phyloP scores from a whole-genome alignment of 1,140 invertebrate genomes.

The Zophobas morio region DNA sequence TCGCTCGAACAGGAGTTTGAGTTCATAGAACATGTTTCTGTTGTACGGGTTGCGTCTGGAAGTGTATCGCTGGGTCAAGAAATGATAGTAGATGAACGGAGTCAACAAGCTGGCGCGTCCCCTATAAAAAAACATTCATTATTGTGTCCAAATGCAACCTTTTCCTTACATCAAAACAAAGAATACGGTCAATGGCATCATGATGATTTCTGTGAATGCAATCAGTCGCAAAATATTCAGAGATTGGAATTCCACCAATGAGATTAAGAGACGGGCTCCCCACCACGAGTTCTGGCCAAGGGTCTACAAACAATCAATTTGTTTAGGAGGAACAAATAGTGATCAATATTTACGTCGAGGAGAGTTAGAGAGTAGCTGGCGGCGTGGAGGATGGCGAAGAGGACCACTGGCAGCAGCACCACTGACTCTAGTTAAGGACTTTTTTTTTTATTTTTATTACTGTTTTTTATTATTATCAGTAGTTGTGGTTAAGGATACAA shows the following conservation, averaged over 20 bases:
- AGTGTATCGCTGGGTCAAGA: conserved; percentile 88
- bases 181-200: conserved; percentile 89
- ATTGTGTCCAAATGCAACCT: conserved; percentile 5
- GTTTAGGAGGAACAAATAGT: conserved; percentile 13
- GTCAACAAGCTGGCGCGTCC: conserved; percentile 88
- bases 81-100: conserved; percentile 96
- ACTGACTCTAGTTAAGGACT: conserved; percentile 76
- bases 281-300: conserved; percentile 91
- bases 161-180: conserved; percentile 89
- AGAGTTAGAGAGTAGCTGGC: conserved; percentile 90
- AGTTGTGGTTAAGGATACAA: conserved; percentile 78
- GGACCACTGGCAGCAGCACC: conserved; percentile 88
- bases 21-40: conserved; percentile 88
- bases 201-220: conserved; percentile 91
- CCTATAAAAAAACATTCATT: conserved; percentile 72
- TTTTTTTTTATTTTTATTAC: conserved; percentile 49
- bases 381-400: conserved; percentile 93
- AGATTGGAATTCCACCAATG: conserved; percentile 89
- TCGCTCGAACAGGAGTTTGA: conserved; percentile 76
- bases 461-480: conserved; percentile 53
- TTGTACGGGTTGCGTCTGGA: conserved; percentile 96
- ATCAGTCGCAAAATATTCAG: conserved; percentile 89
- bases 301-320: conserved; percentile 73
- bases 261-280: conserved; percentile 88
- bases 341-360: conserved; percentile 85